These are phyloP conservation scores for Acipenser oxyrinchus DNA, from an alignment of 2,797 vertebrate species.

Conservation along the genomic window DNA sequence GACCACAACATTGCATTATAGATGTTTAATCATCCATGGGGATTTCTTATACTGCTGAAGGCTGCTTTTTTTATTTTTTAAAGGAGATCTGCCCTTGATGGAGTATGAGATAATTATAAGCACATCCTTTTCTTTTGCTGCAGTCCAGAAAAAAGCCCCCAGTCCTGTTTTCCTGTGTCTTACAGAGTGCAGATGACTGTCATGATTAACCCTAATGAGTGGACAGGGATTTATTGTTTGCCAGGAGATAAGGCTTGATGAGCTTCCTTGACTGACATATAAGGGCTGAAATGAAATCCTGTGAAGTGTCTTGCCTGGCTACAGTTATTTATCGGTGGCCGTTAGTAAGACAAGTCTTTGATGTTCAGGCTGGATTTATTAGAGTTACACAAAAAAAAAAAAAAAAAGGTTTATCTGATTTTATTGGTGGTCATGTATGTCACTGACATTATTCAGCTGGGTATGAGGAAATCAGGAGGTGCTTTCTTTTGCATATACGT, in stretches of 20 bases:
- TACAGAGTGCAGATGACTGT: constrained; percentile 62
- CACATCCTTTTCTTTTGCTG: constrained; percentile 45
- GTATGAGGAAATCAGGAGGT: constrained; percentile 49
- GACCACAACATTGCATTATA: background rate
- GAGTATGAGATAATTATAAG: constrained; percentile 35
- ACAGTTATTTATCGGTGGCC: background rate
- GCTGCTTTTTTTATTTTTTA: constrained; percentile 14
- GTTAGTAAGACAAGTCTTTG: background rate
- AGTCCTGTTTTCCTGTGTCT: constrained; percentile 44
- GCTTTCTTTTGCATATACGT: constrained; percentile 45
- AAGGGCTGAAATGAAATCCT: constrained; percentile 25
- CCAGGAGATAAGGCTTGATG: constrained; percentile 53
- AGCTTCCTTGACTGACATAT: constrained; percentile 45
- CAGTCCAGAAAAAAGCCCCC: constrained; percentile 5
- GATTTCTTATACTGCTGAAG: background rate
- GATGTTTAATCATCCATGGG: constrained; percentile 18
- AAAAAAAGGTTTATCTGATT: constrained; percentile 32
- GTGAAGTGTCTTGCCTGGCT: background rate
- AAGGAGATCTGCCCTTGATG: constrained; percentile 29
- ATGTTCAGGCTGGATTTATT: background rate
- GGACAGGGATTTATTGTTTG: constrained; percentile 63
- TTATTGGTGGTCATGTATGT: constrained; percentile 41
- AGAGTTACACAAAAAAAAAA: background rate
- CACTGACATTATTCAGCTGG: constrained; percentile 6
- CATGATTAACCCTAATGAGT: constrained; percentile 63